Percentiles rank a stretch among this genome's conserved stretches.
phyloP scores from a whole-genome alignment of 2,113 vertebrate species.

The Indri indri region DNA sequence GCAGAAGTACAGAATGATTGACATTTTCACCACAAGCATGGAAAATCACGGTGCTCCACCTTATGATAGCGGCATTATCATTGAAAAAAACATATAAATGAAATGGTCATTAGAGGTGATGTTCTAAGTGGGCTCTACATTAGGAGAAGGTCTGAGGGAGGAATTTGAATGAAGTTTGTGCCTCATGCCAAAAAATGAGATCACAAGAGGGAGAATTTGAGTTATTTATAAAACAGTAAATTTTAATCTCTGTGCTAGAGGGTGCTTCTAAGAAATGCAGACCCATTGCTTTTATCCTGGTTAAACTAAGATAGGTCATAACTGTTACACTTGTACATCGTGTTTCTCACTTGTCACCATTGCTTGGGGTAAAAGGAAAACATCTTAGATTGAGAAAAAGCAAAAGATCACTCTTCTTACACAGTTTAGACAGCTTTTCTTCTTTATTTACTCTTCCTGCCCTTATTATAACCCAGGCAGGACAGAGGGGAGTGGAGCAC shows the following conservation, averaged over 20 bases:
- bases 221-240: neutral
- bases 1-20: neutral
- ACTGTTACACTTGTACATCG: neutral
- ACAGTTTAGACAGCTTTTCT: neutral
- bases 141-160: neutral
- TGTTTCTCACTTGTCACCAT: neutral
- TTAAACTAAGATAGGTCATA: neutral
- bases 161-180: neutral
- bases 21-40: neutral
- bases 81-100: neutral
- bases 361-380: neutral
- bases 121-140: neutral
- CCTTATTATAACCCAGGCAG: neutral
- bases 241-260: neutral
- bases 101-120: neutral
- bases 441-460: neutral
- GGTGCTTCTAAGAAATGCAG: neutral
- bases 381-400: neutral
- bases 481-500: neutral
- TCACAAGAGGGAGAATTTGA: neutral
- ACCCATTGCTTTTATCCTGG: neutral
- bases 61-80: neutral
- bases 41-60: neutral
- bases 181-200: neutral
- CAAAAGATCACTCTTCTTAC: neutral